phyloP scores from a whole-genome alignment of 30 jellyfish, hydroid and myxozoan species.

The Aurelia coerulea region DNA sequence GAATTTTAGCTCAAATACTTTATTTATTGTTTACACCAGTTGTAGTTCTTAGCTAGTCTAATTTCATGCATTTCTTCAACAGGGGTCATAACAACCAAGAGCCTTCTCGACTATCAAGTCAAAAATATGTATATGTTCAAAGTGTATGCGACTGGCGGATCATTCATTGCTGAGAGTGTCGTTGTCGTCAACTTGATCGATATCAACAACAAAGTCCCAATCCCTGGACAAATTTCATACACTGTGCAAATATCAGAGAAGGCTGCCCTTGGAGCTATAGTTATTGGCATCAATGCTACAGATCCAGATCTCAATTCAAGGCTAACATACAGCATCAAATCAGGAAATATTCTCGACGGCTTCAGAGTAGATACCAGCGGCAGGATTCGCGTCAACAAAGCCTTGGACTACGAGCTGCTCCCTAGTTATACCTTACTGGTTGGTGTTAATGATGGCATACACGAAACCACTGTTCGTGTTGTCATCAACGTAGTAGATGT shows the following conservation, averaged over 20 bases:
- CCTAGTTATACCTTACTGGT: constrained; percentile 49
- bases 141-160: constrained; percentile 63
- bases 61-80: background rate
- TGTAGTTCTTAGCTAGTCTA: no score
- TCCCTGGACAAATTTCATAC: constrained; percentile 41
- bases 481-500: constrained; percentile 73
- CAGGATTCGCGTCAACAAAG: constrained; percentile 45
- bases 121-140: constrained; percentile 56
- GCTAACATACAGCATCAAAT: constrained; percentile 63
- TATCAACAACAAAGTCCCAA: constrained; percentile 85
- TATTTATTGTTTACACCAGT: no score
- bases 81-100: constrained; percentile 57
- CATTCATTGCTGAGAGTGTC: constrained; percentile 30
- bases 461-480: constrained; percentile 56
- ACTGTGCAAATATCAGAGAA: constrained; percentile 74
- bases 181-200: constrained; percentile 74
- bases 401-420: constrained; percentile 52
- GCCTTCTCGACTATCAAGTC: constrained; percentile 53
- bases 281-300: constrained; percentile 63
- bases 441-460: constrained; percentile 77
- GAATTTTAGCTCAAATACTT: no score
- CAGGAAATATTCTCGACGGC: constrained; percentile 67
- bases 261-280: constrained; percentile 77
- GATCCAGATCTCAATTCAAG: constrained; percentile 79
- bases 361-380: constrained; percentile 85